Base-by-base conservation (phyloP, 2,113 vertebrate genomes). In the Chlamydotis undulata region DNA sequence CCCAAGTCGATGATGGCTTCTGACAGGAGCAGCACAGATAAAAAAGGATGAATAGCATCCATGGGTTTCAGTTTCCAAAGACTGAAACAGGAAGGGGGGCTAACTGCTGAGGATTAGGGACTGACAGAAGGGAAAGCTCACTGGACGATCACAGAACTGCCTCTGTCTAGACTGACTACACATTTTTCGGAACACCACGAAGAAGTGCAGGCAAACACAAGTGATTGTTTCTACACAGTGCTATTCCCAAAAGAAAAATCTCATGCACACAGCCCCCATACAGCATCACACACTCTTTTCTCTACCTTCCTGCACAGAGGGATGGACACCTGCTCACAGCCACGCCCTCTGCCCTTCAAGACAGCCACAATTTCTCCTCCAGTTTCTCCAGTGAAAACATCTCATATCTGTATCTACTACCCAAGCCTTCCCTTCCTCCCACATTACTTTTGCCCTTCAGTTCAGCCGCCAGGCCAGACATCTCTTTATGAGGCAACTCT, bases 391-490 rank as follows among this genome's bases (percentile, higher is more conserved):
- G 26, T 15, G 18, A 61, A 79, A 23, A 12, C 14, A 49, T 18
- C 37, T 49, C 19, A 1, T 29, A 23, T 37, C 26, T 56, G 37
- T 35, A 17, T 19, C 67, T 63, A 29, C 45, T 67, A n/a, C 17
- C 45, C 61, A 80, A 85, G 5, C 31, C 37, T 70, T 57, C 35
- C 64, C 49, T 56, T 50, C 28, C 43, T 70, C 74, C 35, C 28
- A 60, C 35, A 23, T 50, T 50, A 25, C 3, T 53, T 31, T 87
- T 41, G 39, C n/a, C 71, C 52, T 84, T n/a, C 37, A 33, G 33
- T 76, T 65, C 78, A 61, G 41, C 39, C 86, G 22, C 67, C 85
- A 96, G 84, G 41, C 24, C 59, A 93, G 59, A 67, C 49, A 47
- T 26, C 10, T 45, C 29, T 70, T 53, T 21, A 29, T 2, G 22